Percentiles rank a stretch among this genome's conserved stretches.
Evolutionary conservation across 1,140 invertebrate species (phyloP).

Genomic region (Pseudomyrmex sp.): DNA sequence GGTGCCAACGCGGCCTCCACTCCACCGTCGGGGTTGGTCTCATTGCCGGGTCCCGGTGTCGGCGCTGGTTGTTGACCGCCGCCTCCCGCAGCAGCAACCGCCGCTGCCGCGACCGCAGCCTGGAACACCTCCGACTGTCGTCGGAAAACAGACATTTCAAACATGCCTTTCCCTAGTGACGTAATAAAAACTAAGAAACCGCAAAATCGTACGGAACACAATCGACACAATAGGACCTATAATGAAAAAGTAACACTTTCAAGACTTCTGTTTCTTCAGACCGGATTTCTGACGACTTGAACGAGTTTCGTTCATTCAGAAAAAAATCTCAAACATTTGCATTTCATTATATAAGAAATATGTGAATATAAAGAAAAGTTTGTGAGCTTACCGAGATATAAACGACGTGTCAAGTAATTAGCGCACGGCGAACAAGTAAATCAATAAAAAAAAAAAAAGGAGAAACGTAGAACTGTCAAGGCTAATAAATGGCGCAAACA

Average conservation of each 20-base stretch:
- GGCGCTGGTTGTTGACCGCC: constrained; percentile 78
- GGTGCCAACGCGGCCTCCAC: constrained; percentile 80
- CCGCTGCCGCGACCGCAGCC: constrained; percentile 82
- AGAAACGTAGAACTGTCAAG: neutral
- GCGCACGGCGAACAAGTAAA: constrained; percentile 11
- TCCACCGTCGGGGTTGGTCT: constrained; percentile 79
- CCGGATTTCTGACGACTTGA: too few species aligned
- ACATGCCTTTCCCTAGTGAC: too few species aligned
- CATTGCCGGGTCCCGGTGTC: constrained; percentile 75
- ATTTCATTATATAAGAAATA: too few species aligned
- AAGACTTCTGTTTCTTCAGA: too few species aligned
- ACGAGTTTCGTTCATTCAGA: too few species aligned
- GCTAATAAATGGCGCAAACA: constrained; percentile 43
- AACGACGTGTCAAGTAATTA: constrained; percentile 19
- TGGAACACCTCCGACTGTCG: constrained; percentile 83
- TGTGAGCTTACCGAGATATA: neutral
- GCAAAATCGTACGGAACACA: neutral
- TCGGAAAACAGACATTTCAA: constrained; percentile 30
- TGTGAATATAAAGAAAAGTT: neutral
- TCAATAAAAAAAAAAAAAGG: constrained; percentile 19
- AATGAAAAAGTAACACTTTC: neutral
- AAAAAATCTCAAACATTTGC: too few species aligned
- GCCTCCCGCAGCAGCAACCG: constrained; percentile 79
- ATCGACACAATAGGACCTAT: too few species aligned
- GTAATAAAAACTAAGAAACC: neutral